Evolutionary conservation across 2,888 invertebrate species (phyloP), one percentile per base, ranked within the genome.

Genomic region (Gisinianus flammeolus): DNA sequence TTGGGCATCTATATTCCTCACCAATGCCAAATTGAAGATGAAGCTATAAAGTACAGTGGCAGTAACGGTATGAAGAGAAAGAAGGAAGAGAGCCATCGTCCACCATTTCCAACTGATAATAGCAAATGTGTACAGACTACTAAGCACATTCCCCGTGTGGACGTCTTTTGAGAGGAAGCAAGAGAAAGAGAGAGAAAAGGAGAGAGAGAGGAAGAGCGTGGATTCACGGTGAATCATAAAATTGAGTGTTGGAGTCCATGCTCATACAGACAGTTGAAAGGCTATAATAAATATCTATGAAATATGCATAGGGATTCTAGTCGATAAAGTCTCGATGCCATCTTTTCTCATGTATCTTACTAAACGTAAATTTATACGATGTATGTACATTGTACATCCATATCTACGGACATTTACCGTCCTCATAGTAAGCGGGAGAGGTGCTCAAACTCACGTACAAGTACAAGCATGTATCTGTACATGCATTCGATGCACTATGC

Each of bases 101-200:
- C 35, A 73, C 78, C 73, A 78, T 73, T 78, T 73, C 68, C 31
- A 73, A 74, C 73, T 62, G 73, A 78, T 78, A 78, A 78, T 78
- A 74, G 78, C n/a, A 74, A 68, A 74, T 72, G 78, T 74, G 78
- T 68, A 33, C 64, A 16, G 78, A 78, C 73, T 78, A 74, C 78
- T 35, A 71, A 77, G 56, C 54, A 54, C 54, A 26, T 44, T 44
- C 16, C n/a, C 52, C 66, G 26, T 30, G 66, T 62, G 10, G 44
- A 30, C 52, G 35, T 76, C 54, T 67, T 31, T 69, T 12, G 31
- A 35, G 44, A 19, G 2, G 3, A 44, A 44, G 44, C n/a, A n/a
- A n/a, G n/a, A n/a, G n/a, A n/a, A n/a, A n/a, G 44, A 6, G 19
- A 44, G 12, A 2, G 3, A 6, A 44, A 44, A 44, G 2, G 44